Conservation (phyloP, 2,113 vertebrate species). For the Archilochus colubris region DNA sequence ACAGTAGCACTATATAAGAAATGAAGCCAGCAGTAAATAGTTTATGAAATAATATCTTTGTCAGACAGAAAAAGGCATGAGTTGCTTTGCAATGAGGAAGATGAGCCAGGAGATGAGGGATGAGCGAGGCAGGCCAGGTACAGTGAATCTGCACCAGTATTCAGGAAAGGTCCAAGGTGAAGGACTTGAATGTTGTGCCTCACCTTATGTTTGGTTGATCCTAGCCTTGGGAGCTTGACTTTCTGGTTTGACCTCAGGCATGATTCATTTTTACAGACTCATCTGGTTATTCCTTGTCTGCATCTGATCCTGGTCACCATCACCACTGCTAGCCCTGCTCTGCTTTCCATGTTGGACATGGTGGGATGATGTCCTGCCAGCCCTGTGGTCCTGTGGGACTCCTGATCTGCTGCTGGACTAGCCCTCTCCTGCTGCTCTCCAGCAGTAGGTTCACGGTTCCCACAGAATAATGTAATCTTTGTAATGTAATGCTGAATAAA, state of each 20-base stretch:
- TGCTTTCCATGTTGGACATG: not conserved
- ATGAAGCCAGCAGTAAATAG: not conserved
- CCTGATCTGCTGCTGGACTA: accelerated
- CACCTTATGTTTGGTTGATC: not conserved
- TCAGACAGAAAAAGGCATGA: not conserved
- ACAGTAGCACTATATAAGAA: not conserved
- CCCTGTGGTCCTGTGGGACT: not conserved
- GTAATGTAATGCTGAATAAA: not conserved
- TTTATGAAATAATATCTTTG: not conserved
- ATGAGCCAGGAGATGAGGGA: not conserved
- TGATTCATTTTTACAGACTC: not conserved
- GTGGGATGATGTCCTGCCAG: not conserved
- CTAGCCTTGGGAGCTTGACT: not conserved
- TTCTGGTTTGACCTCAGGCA: not conserved
- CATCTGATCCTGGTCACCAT: not conserved
- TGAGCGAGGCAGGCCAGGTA: not conserved
- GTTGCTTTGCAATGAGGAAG: not conserved
- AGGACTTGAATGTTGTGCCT: not conserved
- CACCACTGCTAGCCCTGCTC: not conserved
- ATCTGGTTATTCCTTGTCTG: not conserved
- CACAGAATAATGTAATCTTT: not conserved
- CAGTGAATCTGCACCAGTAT: not conserved
- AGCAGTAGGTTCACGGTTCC: not conserved
- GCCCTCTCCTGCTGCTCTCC: not conserved
- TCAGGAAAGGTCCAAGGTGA: not conserved